Conservation (phyloP, 2,888 invertebrate genomes). For the Lochmaea crataegi region DNA sequence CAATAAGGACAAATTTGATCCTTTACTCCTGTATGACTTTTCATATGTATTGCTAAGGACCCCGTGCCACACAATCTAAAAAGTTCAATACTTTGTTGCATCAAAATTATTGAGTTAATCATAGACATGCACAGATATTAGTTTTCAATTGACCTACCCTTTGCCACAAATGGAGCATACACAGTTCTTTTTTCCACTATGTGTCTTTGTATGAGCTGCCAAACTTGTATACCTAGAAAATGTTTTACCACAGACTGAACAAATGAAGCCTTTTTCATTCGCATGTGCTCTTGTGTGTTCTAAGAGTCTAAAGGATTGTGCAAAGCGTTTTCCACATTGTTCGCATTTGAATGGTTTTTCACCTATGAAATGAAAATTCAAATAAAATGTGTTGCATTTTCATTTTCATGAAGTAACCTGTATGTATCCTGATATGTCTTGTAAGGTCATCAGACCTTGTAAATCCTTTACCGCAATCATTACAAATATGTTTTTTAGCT, state of each 20-base stretch:
- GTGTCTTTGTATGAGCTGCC: constrained; percentile 62
- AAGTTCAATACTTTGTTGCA: constrained; percentile 24
- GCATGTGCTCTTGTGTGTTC: constrained; percentile 64
- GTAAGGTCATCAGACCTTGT: constrained; percentile 62
- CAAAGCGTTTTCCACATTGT: constrained; percentile 61
- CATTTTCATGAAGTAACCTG: constrained; percentile 47
- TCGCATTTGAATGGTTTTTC: constrained; percentile 64
- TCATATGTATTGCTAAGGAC: constrained; percentile 66
- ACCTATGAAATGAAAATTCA: constrained; percentile 37
- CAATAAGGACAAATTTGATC: constrained; percentile 63
- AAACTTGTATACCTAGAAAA: constrained; percentile 63
- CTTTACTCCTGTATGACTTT: constrained; percentile 66
- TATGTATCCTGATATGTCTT: constrained; percentile 62
- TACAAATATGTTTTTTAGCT: constrained; percentile 61
- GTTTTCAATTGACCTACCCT: constrained; percentile 52
- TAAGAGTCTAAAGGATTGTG: constrained; percentile 59
- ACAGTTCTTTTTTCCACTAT: constrained; percentile 62
- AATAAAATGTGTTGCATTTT: not conserved
- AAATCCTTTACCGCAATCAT: constrained; percentile 64
- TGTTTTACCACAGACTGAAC: constrained; percentile 63
- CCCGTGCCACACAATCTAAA: constrained; percentile 62
- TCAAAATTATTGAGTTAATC: not conserved
- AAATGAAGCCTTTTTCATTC: constrained; percentile 62
- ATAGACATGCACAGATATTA: not conserved
- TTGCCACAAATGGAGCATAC: constrained; percentile 63